Evolutionary conservation across 2,888 invertebrate species (phyloP), one percentile per base, ranked within the genome.

Genomic region (Nomada fucata): DNA sequence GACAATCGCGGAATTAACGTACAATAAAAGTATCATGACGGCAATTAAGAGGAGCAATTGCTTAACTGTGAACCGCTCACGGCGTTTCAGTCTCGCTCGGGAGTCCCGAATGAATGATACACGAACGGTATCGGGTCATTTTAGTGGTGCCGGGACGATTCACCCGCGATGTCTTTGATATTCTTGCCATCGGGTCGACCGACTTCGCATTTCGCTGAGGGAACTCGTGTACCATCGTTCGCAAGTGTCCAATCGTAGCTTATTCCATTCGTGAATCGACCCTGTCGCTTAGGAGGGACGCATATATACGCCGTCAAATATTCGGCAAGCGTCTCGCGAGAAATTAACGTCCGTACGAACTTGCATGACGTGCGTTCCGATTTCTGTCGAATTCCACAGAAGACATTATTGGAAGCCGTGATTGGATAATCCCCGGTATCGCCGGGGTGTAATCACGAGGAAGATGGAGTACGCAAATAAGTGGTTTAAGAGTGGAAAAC

Each of bases 1-100:
- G 90, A 90, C 85, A 87, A 90, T 91, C 87, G 82, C 79, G 82
- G 87, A 89, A 89, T 91, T 91, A 89, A 90, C 87, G 87, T 74
- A 89, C 84, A 81, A 90, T 90, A 87, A 89, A 89, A 88, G 86
- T 88, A 89, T 90, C 85, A 85, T 80, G 85, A 79, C 79, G 82
- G 88, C 86, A 89, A 90, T 89, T 89, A 90, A 86, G 86, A 78
- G 74, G 76, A 76, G 86, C 85, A 82, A 79, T 87, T 88, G 86
- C 80, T 87, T 82, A 85, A 86, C 84, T 53, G 84, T 68, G 84
- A 82, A 79, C 55, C 71, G 71, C 78, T 73, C 76, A 55, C 70
- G 70, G 82, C 64, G 65, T 69, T 88, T 83, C 89, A 89, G 86
- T 89, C 80, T 77, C 70, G 63, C 70, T 76, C 63, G 73, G 76